phyloP scores from a whole-genome alignment of 2,888 invertebrate species.

The Orgyia antiqua region DNA sequence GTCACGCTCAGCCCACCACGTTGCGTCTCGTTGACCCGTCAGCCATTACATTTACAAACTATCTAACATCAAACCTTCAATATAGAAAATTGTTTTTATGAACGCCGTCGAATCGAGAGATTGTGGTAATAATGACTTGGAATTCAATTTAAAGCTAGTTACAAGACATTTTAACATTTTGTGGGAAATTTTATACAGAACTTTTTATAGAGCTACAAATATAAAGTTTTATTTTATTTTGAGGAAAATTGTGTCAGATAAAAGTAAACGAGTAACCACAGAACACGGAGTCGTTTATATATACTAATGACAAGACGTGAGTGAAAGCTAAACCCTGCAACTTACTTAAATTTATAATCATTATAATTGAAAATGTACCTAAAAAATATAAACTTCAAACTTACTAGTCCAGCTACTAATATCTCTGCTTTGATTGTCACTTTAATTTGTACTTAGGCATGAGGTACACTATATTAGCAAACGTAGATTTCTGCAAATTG shows the following conservation, averaged over 20 bases:
- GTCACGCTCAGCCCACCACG: constrained; percentile 64
- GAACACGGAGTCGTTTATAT: constrained; percentile 46
- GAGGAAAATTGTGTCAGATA: constrained; percentile 29
- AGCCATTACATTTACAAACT: background rate
- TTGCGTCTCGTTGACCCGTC: constrained; percentile 25
- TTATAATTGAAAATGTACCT: no score
- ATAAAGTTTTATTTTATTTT: constrained; percentile 15
- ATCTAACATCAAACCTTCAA: constrained; percentile 5
- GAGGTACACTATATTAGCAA: no score
- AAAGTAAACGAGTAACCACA: constrained; percentile 34
- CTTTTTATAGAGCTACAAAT: constrained; percentile 8
- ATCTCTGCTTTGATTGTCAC: no score
- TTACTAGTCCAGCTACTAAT: no score
- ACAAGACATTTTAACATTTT: constrained; percentile 6
- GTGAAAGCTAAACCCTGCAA: constrained; percentile 54
- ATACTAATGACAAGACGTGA: constrained; percentile 59
- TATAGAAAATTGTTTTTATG: constrained; percentile 13
- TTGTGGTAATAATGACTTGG: constrained; percentile 10
- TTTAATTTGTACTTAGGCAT: no score
- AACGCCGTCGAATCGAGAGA: constrained; percentile 5
- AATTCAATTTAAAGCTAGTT: constrained; percentile 6
- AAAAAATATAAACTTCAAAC: no score
- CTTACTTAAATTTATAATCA: no score
- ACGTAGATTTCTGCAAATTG: no score
- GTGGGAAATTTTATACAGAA: constrained; percentile 3